Conservation (phyloP, 2,888 invertebrate genomes). For the Arge pagana region DNA sequence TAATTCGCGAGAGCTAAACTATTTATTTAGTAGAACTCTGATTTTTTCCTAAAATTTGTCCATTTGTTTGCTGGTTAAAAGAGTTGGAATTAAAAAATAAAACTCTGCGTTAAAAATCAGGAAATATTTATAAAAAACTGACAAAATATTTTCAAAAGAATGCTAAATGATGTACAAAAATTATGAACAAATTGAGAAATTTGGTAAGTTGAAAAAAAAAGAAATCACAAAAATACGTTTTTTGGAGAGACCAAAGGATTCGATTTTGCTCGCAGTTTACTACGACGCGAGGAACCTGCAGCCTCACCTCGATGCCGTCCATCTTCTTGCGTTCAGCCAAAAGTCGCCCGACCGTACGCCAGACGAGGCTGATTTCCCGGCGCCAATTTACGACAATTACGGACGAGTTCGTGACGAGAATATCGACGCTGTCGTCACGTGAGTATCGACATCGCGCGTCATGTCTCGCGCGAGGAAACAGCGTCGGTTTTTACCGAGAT, state of each 20-base stretch:
- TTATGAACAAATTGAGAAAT: background rate
- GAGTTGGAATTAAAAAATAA: background rate
- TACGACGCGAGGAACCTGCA: constrained; percentile 75
- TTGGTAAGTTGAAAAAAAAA: no score
- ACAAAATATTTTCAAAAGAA: no score
- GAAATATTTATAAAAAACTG: no score
- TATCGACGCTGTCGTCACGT: constrained; percentile 68
- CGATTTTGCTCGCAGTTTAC: constrained; percentile 75
- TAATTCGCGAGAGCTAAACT: no score
- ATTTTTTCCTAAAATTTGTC: no score
- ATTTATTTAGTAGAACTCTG: no score
- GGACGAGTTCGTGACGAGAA: constrained; percentile 73
- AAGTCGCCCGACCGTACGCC: constrained; percentile 75
- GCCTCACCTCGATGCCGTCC: constrained; percentile 78
- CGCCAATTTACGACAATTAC: constrained; percentile 74
- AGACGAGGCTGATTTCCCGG: constrained; percentile 77
- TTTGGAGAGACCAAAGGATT: constrained; percentile 25
- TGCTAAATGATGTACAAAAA: no score
- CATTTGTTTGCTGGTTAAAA: background rate
- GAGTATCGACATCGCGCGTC: constrained; percentile 36
- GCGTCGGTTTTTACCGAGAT: no score
- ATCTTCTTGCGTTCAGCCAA: constrained; percentile 80
- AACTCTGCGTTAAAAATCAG: no score
- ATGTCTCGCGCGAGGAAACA: no score
- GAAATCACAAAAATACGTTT: no score